These are phyloP conservation scores for Pelecanoides urinatrix DNA, from an alignment of 2,113 vertebrate genomes.

Conservation along the genomic window DNA sequence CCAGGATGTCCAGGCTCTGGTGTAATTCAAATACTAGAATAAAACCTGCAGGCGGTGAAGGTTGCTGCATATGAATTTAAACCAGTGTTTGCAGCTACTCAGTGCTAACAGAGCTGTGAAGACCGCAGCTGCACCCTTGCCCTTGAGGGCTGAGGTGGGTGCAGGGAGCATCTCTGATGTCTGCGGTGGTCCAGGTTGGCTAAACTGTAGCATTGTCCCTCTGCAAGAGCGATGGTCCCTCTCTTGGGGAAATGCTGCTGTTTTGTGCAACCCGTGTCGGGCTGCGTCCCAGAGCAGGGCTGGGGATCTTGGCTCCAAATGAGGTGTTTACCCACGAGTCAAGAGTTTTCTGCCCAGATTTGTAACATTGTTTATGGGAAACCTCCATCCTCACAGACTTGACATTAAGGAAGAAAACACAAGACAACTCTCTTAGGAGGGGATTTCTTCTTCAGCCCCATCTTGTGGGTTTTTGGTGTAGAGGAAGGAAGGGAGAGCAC, in stretches of 20 bases:
- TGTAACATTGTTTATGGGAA: background rate
- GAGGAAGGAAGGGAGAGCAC: background rate
- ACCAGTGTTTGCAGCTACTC: background rate
- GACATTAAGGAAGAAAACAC: background rate
- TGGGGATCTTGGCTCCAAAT: background rate
- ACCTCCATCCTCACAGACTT: background rate
- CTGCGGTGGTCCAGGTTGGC: background rate
- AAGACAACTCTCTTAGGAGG: background rate
- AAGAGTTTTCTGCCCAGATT: background rate
- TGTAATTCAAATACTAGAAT: background rate
- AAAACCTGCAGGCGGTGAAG: background rate
- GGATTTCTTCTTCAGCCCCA: background rate
- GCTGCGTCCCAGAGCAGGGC: background rate
- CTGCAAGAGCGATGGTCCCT: background rate
- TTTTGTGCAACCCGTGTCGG: rapidly evolving
- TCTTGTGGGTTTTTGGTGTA: background rate
- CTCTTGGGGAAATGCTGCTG: background rate
- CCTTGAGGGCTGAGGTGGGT: background rate
- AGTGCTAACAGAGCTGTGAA: background rate
- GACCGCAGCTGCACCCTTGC: background rate
- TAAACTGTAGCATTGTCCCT: rapidly evolving
- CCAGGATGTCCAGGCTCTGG: background rate
- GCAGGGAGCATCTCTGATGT: background rate
- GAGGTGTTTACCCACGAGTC: background rate
- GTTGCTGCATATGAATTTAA: background rate